Conservation (phyloP, 2,797 vertebrate genomes). For the Prunella strophiata region DNA sequence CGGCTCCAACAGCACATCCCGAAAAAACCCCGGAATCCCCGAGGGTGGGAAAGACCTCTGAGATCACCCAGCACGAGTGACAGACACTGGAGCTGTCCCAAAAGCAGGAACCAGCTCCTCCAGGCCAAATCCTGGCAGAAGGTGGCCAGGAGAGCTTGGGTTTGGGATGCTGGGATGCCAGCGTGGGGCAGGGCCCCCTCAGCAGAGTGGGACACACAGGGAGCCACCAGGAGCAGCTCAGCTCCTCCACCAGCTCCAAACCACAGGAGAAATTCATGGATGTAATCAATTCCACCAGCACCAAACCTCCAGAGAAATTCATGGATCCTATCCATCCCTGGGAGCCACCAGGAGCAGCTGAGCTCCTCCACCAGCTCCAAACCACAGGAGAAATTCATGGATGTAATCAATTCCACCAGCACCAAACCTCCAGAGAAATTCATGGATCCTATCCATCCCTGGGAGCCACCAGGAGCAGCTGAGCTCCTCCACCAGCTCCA, state of each 20-base stretch:
- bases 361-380: neutral
- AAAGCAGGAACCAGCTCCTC: neutral
- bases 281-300: neutral
- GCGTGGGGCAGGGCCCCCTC: neutral
- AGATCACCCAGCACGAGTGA: neutral
- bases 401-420: neutral
- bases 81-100: neutral
- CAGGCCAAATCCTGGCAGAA: neutral
- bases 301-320: too few species aligned
- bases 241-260: neutral
- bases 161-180: neutral
- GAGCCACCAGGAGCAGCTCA: accelerated
- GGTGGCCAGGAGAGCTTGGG: neutral
- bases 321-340: too few species aligned
- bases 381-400: too few species aligned
- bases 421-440: too few species aligned
- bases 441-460: neutral
- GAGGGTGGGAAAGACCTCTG: neutral
- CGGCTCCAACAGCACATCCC: accelerated
- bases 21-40: neutral
- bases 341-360: accelerated
- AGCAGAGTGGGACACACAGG: neutral
- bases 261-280: neutral
- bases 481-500: neutral
- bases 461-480: accelerated